Evolutionary conservation across 2,797 vertebrate genomes (phyloP).

Genomic region (Pseudocheirus occidentalis): DNA sequence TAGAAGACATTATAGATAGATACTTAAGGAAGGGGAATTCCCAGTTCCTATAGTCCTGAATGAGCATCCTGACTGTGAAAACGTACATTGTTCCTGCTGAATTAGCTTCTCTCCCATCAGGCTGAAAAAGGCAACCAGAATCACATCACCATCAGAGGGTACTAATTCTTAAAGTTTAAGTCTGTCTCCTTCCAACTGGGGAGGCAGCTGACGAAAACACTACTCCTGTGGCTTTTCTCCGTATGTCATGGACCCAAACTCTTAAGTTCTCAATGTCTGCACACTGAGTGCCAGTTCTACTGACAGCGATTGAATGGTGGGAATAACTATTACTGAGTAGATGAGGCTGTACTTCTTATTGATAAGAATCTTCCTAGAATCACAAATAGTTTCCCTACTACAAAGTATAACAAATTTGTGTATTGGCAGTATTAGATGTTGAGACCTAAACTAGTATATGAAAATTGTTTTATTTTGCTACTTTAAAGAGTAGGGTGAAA

Average conservation of each 20-base stretch:
- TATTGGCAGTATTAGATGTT: background rate
- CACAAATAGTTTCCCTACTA: background rate
- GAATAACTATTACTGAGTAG: background rate
- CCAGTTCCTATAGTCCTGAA: background rate
- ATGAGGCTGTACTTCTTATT: background rate
- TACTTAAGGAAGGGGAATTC: background rate
- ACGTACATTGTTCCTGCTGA: background rate
- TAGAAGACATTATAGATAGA: background rate
- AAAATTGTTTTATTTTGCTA: background rate
- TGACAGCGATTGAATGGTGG: background rate
- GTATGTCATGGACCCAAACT: background rate
- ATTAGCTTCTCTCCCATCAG: background rate
- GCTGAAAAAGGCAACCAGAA: background rate
- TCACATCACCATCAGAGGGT: background rate
- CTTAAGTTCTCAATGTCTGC: background rate
- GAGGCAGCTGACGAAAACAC: background rate
- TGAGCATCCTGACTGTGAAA: background rate
- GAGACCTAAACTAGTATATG: background rate
- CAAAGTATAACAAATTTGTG: background rate
- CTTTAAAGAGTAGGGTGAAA: background rate
- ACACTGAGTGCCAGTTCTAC: background rate
- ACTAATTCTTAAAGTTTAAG: background rate
- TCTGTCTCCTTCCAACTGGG: background rate
- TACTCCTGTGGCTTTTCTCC: background rate
- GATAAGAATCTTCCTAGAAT: background rate